Evolutionary conservation across 2,888 invertebrate genomes (phyloP).

Genomic region (Drosophila hamatofila): DNA sequence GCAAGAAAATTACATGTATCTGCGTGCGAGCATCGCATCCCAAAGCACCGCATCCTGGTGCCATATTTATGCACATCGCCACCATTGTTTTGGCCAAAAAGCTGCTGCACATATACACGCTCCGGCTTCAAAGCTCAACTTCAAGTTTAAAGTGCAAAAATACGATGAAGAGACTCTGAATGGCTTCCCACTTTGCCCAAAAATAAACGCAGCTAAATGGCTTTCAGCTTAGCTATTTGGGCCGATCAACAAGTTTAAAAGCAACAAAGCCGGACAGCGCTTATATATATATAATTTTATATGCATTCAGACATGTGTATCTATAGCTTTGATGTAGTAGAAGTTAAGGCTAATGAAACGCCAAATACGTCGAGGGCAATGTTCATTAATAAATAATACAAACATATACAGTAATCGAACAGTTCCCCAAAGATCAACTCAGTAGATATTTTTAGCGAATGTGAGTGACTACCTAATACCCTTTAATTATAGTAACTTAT

Average conservation of each 20-base stretch:
- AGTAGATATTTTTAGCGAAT: conserved; percentile 23
- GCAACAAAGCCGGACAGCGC: neutral
- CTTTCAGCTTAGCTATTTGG: conserved; percentile 42
- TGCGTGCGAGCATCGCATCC: conserved; percentile 7
- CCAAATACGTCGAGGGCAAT: neutral
- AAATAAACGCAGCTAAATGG: conserved; percentile 55
- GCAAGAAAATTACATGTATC: conserved; percentile 61
- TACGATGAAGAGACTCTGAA: neutral
- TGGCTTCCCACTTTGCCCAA: neutral
- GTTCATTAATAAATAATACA: neutral
- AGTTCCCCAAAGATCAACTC: conserved; percentile 27
- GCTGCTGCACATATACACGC: conserved; percentile 37
- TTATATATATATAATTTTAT: neutral
- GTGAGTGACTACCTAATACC: neutral
- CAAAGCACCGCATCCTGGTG: conserved; percentile 26
- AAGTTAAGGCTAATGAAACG: conserved; percentile 14
- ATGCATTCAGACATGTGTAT: neutral
- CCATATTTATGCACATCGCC: conserved; percentile 57
- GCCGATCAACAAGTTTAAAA: conserved; percentile 8
- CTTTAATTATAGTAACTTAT: neutral
- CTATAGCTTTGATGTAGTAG: neutral
- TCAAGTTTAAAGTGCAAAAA: conserved; percentile 24
- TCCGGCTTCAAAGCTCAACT: conserved; percentile 11
- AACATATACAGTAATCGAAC: neutral
- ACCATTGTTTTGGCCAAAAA: conserved; percentile 50